These are phyloP conservation scores for Folsomia candida DNA, from an alignment of 2,888 invertebrate species.

Conservation along the genomic window DNA sequence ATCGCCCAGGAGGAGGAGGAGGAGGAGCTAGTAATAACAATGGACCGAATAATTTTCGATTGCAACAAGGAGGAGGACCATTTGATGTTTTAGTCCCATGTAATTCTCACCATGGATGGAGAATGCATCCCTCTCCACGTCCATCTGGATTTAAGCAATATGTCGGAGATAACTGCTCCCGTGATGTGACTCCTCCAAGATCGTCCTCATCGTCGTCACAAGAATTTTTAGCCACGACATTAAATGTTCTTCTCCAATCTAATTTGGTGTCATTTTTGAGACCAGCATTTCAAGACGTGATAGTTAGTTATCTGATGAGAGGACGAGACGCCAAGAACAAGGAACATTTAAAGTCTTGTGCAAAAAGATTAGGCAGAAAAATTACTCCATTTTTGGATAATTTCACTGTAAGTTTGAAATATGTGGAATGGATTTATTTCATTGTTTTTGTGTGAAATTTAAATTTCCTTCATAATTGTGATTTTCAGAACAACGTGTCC, in stretches of 20 bases:
- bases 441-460: background rate
- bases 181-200: conserved; percentile 21
- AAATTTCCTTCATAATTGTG: background rate
- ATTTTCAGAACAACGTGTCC: background rate
- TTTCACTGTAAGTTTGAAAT: conserved; percentile 34
- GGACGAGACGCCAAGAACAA: conserved; percentile 42
- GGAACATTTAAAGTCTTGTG: conserved; percentile 43
- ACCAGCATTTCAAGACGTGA: conserved; percentile 38
- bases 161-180: no score
- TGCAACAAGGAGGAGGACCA: conserved; percentile 36
- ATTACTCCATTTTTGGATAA: conserved; percentile 38
- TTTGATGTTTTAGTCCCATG: conserved; percentile 44
- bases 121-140: conserved; percentile 23
- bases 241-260: conserved; percentile 37
- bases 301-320: conserved; percentile 45
- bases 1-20: background rate
- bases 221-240: background rate
- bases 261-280: conserved; percentile 30
- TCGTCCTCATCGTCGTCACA: background rate
- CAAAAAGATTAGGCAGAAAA: conserved; percentile 36
- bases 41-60: conserved; percentile 19
- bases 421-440: background rate
- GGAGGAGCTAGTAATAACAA: conserved; percentile 4
- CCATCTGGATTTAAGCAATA: conserved; percentile 35
- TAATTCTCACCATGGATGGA: conserved; percentile 39